A percentile compares a stretch with the other conserved stretches of the same genome.
These are phyloP conservation scores for Takifugu rubripes DNA, from an alignment of 2,797 vertebrate genomes.

Conservation along the genomic window DNA sequence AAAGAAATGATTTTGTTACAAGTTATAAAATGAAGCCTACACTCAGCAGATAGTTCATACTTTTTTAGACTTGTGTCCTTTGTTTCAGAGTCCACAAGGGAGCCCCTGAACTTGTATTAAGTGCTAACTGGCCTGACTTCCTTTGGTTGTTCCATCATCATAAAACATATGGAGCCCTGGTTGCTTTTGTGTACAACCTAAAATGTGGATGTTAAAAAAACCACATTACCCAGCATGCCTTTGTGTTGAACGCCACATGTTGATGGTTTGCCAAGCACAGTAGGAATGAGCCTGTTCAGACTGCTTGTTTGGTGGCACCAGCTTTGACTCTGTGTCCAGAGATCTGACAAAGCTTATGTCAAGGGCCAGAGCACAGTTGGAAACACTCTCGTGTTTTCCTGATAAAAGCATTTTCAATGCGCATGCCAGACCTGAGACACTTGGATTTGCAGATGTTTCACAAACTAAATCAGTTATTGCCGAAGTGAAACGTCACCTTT, in stretches of 20 bases:
- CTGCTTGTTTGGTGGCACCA: conserved; percentile 26
- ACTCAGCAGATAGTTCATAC: too few species aligned
- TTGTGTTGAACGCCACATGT: conserved; percentile 11
- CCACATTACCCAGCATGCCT: neutral
- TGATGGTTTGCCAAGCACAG: conserved; percentile 22
- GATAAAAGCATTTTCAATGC: conserved; percentile 61
- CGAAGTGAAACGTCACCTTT: conserved; percentile 8
- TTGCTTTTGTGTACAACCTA: too few species aligned
- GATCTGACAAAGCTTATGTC: conserved; percentile 60
- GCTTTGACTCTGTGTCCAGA: conserved; percentile 62
- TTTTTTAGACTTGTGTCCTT: too few species aligned
- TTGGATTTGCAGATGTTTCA: conserved; percentile 2
- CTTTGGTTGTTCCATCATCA: too few species aligned
- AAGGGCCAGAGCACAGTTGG: conserved; percentile 48
- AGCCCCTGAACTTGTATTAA: too few species aligned
- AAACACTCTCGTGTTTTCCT: conserved; percentile 41
- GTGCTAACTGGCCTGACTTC: too few species aligned
- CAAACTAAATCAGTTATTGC: too few species aligned
- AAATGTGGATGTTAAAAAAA: too few species aligned
- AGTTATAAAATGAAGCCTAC: too few species aligned
- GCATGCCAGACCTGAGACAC: conserved; percentile 31
- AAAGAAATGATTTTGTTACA: too few species aligned
- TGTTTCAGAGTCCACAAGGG: too few species aligned
- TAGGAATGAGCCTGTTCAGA: conserved; percentile 26
- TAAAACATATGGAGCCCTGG: too few species aligned